phyloP scores from a whole-genome alignment of 2,113 vertebrate species.

The Elaphurus davidianus region DNA sequence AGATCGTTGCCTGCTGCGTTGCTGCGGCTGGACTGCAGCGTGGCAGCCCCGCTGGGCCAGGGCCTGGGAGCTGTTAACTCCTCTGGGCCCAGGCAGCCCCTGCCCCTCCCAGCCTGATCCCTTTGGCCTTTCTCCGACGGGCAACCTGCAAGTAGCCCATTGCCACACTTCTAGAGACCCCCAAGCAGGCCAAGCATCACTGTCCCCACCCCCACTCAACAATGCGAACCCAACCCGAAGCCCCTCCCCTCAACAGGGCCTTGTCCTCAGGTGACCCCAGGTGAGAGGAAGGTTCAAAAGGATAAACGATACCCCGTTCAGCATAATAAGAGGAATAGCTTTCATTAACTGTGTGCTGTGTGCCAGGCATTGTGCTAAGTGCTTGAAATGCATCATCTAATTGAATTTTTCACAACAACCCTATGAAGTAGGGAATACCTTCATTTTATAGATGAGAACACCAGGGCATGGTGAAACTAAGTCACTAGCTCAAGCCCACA shows the following conservation, averaged over 20 bases:
- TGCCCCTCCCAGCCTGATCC: neutral
- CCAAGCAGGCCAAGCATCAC: neutral
- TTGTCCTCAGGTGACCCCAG: conserved; percentile 52
- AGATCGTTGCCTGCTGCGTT: neutral
- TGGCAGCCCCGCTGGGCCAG: conserved; percentile 64
- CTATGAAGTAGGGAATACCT: neutral
- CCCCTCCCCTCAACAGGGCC: neutral
- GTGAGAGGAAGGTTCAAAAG: neutral
- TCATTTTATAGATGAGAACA: neutral
- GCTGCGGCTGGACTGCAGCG: conserved; percentile 52
- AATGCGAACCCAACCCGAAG: neutral
- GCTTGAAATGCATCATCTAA: neutral
- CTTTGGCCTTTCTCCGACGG: neutral
- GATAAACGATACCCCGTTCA: neutral
- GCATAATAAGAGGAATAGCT: neutral
- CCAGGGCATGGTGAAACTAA: neutral
- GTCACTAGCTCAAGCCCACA: neutral
- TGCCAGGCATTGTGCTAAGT: neutral
- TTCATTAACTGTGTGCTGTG: neutral
- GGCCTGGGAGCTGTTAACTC: conserved; percentile 66
- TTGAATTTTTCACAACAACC: neutral
- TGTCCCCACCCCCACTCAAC: neutral
- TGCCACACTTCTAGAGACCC: neutral
- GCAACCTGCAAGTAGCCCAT: neutral
- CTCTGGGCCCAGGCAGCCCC: conserved; percentile 42